Conservation (phyloP, 2,113 vertebrate species). For the Callionymus lyra region DNA sequence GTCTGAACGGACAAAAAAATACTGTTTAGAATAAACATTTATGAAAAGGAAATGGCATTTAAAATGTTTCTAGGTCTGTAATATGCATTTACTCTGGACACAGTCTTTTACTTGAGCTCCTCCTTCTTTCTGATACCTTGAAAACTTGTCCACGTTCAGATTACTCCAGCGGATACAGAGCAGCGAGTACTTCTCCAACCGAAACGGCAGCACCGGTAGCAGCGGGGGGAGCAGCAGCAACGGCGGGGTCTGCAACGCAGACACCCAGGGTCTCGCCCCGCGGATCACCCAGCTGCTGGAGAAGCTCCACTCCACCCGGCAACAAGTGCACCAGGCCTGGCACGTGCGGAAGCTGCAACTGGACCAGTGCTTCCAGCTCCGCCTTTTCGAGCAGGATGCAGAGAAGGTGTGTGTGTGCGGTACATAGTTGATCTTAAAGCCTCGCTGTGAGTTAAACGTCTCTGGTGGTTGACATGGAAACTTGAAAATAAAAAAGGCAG, state of each 20-base stretch:
- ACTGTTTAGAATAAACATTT: no score
- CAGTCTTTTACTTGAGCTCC: no score
- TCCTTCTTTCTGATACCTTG: no score
- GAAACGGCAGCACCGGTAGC: constrained; percentile 63
- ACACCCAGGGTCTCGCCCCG: constrained; percentile 90
- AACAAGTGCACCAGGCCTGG: constrained; percentile 98
- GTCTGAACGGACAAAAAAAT: no score
- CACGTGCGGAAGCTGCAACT: constrained; percentile 92
- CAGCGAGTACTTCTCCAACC: constrained; percentile 82
- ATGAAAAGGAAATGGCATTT: no score
- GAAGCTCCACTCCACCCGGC: constrained; percentile 89
- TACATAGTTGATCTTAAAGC: no score
- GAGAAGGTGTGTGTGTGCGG: no score
- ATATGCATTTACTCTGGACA: no score
- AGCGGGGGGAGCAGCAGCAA: constrained; percentile 38
- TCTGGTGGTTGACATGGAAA: constrained; percentile 1
- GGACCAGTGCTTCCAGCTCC: constrained; percentile 97
- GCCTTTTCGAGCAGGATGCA: constrained; percentile 95
- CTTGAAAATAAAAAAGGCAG: constrained; percentile 21
- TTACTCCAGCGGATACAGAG: constrained; percentile 93
- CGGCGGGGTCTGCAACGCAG: constrained; percentile 75
- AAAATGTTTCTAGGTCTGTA: no score
- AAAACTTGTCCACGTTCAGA: constrained; percentile 25
- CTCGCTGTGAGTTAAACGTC: no score
- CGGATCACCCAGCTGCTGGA: constrained; percentile 89